Conservation (phyloP, 2,888 invertebrate genomes). For the Hirtodrosophila cameraria region DNA sequence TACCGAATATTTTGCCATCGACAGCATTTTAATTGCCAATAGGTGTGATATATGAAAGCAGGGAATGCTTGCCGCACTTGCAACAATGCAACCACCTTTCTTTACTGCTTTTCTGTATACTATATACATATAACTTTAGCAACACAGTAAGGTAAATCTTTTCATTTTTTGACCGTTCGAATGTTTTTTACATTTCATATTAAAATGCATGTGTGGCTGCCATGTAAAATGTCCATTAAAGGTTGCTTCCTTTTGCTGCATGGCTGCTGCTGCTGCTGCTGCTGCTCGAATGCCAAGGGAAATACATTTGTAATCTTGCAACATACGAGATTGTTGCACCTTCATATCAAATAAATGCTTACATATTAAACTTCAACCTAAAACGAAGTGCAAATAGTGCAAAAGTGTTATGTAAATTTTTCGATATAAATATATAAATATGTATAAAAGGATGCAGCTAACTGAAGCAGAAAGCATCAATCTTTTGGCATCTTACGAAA, state of each 20-base stretch:
- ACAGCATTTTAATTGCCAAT: conserved; percentile 72
- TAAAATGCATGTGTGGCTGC: conserved; percentile 44
- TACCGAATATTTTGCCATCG: conserved; percentile 38
- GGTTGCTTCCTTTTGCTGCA: conserved; percentile 22
- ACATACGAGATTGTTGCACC: conserved; percentile 18
- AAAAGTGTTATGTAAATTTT: conserved; percentile 8
- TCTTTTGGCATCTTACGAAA: too few species aligned
- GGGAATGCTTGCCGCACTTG: background rate
- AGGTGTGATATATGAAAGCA: conserved; percentile 50
- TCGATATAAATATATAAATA: background rate
- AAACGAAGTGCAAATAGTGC: conserved; percentile 18
- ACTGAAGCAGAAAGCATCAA: too few species aligned
- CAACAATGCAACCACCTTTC: conserved; percentile 1
- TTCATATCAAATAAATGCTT: conserved; percentile 28
- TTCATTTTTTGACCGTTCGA: background rate
- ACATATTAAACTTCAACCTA: conserved; percentile 27
- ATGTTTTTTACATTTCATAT: conserved; percentile 26
- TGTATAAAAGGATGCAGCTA: background rate
- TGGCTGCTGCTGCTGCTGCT: conserved; percentile 8
- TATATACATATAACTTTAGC: conserved; percentile 8
- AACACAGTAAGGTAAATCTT: conserved; percentile 14
- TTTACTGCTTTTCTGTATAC: background rate
- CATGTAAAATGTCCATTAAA: conserved; percentile 69
- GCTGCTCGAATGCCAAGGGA: conserved; percentile 32
- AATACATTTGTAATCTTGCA: conserved; percentile 13